Base-by-base conservation (phyloP, 2,888 invertebrate genomes). In the Rhagophthalmus giganteus region DNA sequence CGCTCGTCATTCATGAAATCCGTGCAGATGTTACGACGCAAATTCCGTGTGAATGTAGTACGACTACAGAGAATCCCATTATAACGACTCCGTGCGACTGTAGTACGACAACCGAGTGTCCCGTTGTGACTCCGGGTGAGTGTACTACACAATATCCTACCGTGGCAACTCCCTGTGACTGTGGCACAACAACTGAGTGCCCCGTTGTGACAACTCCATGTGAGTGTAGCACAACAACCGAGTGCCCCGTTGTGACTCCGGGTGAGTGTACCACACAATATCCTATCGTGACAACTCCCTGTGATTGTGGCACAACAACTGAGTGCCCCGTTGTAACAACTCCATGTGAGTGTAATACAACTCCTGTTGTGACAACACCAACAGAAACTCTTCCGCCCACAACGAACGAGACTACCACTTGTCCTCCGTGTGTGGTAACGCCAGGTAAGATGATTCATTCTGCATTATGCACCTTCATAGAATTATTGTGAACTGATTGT, bases 151-250 rank as follows among this genome's bases (percentile, higher is more conserved):
- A 10, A 37, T 25, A 2, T n/a, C 24, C 37, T n/a, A 2, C 48
- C 14, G 32, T 14, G n/a, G n/a, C n/a, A n/a, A n/a, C n/a, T n/a
- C n/a, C n/a, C 31, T 24, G 12, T 15, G 31, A 47, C 7, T 42
- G 40, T 47, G 1, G 30, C 9, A 2, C 20, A 6, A 7, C 7
- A 20, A 39, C 39, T 2, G 39, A 39, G n/a, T 26, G 39, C n/a
- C 9, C 30, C 16, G 8, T 20, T 15, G 8, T 7, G 25, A 11
- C 26, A 4, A 31, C 5, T 31, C 27, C 27, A 27, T n/a, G 16
- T 11, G 37, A 37, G 4, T 37, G 37, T 26, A 0, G 25, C 9
- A 7, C 25, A 13, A 9, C n/a, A 9, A 38, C 27, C 9, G 33
- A 33, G 9, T 33, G 33, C 7, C 20, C 27, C 6, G 15, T n/a